Percentiles rank a stretch among this genome's conserved stretches.
Conservation (phyloP, 2,797 vertebrate genomes). For the Pseudocheirus occidentalis region DNA sequence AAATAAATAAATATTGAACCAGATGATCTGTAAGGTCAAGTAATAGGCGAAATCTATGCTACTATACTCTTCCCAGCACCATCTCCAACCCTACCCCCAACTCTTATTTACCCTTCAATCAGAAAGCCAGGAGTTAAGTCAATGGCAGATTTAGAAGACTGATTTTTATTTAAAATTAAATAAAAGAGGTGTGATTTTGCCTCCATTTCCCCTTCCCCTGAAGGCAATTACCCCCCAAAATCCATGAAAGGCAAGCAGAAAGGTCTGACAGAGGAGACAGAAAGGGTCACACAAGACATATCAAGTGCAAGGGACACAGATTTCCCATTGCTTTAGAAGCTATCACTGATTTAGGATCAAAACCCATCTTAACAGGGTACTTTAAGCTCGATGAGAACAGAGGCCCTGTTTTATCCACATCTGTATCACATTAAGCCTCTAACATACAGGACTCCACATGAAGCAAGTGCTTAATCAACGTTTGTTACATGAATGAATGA, state of each 20-base stretch:
- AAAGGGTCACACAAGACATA: neutral
- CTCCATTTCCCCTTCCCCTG: constrained; percentile 43
- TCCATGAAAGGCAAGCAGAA: constrained; percentile 64
- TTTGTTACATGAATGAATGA: neutral
- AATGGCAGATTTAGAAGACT: constrained; percentile 47
- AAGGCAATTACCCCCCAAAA: constrained; percentile 56
- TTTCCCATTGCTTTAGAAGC: neutral
- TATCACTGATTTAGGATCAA: neutral
- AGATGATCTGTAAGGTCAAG: neutral
- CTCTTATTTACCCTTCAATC: neutral
- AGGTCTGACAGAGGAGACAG: neutral
- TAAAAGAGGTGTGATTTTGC: constrained; percentile 45
- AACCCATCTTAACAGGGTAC: neutral
- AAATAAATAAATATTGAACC: neutral
- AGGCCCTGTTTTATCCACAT: neutral
- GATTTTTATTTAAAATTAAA: constrained; percentile 68
- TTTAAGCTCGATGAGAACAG: neutral
- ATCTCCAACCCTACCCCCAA: neutral
- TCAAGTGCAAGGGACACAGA: neutral
- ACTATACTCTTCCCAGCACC: neutral
- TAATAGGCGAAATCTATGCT: neutral
- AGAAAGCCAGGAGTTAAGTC: constrained; percentile 48
- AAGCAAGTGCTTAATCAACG: neutral
- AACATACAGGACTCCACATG: neutral
- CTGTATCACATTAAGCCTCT: neutral